These are phyloP conservation scores for Pelobates fuscus DNA, from an alignment of 2,113 vertebrate species.

Conservation along the genomic window DNA sequence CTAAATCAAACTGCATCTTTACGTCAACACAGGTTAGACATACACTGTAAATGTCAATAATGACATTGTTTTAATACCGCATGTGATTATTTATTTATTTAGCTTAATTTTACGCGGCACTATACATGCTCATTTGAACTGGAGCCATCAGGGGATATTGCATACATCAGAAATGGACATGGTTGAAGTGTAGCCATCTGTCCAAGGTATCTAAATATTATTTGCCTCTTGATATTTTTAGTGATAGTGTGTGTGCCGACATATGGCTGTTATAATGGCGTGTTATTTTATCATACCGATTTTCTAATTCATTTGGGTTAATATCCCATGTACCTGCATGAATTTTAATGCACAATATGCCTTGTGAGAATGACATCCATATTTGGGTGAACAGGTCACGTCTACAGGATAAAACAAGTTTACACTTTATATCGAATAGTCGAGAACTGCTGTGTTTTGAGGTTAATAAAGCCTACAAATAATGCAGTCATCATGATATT, in stretches of 20 bases:
- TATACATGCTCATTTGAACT: constrained; percentile 10
- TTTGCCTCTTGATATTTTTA: constrained; percentile 38
- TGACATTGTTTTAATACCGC: too few species aligned
- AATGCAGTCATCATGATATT: too few species aligned
- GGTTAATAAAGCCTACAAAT: too few species aligned
- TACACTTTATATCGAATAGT: too few species aligned
- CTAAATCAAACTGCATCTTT: too few species aligned
- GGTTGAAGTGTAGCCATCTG: constrained; percentile 40
- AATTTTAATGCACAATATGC: constrained; percentile 7
- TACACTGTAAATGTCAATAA: too few species aligned
- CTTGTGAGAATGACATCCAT: background rate
- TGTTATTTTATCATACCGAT: constrained; percentile 40
- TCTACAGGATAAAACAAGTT: too few species aligned
- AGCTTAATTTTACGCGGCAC: background rate
- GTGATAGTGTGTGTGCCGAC: constrained; percentile 27
- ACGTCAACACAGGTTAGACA: too few species aligned
- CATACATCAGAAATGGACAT: constrained; percentile 38
- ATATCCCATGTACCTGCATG: constrained; percentile 15
- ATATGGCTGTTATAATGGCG: constrained; percentile 34
- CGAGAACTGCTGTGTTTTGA: too few species aligned
- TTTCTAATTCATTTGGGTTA: constrained; percentile 28
- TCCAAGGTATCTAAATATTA: constrained; percentile 17
- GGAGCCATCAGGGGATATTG: constrained; percentile 24
- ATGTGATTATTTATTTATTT: too few species aligned
- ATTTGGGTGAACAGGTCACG: too few species aligned